Percentiles rank a stretch among this genome's conserved stretches.
Evolutionary conservation across 1,140 invertebrate species (phyloP).

Genomic region (Tigriopus japonicus): DNA sequence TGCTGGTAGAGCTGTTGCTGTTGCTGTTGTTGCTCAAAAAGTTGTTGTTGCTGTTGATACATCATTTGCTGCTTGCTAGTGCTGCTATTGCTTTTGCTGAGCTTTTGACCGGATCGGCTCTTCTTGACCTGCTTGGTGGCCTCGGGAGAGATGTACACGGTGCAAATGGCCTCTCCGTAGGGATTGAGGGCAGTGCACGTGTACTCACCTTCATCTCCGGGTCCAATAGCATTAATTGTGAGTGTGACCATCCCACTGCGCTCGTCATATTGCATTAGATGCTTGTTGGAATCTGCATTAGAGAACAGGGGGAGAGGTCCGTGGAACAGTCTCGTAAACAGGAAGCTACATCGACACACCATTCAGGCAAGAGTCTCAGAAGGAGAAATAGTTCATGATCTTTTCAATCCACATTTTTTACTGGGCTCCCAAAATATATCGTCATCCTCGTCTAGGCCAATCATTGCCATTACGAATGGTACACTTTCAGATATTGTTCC

Average conservation of each 20-base stretch:
- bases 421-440: no score
- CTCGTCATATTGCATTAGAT: constrained; percentile 14
- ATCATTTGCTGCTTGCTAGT: constrained; percentile 25
- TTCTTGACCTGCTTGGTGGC: constrained; percentile 26
- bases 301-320: background rate
- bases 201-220: constrained; percentile 87
- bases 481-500: no score
- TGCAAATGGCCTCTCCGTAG: constrained; percentile 80
- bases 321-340: no score
- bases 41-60: constrained; percentile 11
- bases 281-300: constrained; percentile 3
- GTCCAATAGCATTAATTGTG: constrained; percentile 71
- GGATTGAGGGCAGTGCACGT: constrained; percentile 80
- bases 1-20: constrained; percentile 19
- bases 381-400: no score
- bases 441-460: no score
- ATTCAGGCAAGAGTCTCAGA: no score
- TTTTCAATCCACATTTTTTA: no score
- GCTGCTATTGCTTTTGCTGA: constrained; percentile 28
- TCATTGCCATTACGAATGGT: no score
- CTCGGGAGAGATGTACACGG: constrained; percentile 85
- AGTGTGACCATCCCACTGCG: constrained; percentile 38
- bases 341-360: no score
- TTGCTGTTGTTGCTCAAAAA: constrained; percentile 18
- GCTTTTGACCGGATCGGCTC: constrained; percentile 8